Evolutionary conservation across 2,797 vertebrate genomes (phyloP).

Genomic region (Enteromius mattozi): DNA sequence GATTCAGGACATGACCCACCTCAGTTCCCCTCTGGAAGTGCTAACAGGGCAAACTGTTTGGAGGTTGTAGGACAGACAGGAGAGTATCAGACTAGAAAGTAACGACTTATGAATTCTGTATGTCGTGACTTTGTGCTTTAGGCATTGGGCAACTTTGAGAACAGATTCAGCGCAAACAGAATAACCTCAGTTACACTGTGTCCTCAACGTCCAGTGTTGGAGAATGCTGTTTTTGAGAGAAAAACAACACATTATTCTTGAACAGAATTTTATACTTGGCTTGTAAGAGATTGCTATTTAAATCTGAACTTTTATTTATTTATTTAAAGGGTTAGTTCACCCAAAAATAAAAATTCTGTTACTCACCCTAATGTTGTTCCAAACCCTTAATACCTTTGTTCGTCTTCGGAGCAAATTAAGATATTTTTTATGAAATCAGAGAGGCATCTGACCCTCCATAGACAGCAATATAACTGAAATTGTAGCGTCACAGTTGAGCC

Average conservation of each 20-base stretch:
- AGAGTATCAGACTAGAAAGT: conserved; percentile 47
- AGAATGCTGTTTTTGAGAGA: neutral
- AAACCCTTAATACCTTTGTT: no score
- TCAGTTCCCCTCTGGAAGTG: conserved; percentile 24
- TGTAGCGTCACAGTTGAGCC: no score
- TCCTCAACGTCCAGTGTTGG: neutral
- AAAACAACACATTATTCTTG: neutral
- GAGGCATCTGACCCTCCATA: no score
- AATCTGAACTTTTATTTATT: neutral
- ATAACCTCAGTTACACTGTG: conserved; percentile 33
- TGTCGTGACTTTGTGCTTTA: conserved; percentile 52
- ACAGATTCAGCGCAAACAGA: conserved; percentile 1
- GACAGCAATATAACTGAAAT: no score
- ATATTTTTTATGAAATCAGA: no score
- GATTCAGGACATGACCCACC: conserved; percentile 53
- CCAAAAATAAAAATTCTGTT: no score
- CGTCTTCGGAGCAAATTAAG: no score
- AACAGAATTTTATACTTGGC: neutral
- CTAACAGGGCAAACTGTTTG: conserved; percentile 46
- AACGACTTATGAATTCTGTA: conserved; percentile 59
- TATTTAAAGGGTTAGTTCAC: neutral
- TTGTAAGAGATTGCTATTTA: neutral
- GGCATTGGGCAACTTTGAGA: conserved; percentile 39
- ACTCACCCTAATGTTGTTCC: no score
- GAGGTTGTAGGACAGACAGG: conserved; percentile 41